Evolutionary conservation across 1,140 invertebrate species (phyloP), one percentile per base, ranked within the genome.

Genomic region (Conopomorpha cramerella): DNA sequence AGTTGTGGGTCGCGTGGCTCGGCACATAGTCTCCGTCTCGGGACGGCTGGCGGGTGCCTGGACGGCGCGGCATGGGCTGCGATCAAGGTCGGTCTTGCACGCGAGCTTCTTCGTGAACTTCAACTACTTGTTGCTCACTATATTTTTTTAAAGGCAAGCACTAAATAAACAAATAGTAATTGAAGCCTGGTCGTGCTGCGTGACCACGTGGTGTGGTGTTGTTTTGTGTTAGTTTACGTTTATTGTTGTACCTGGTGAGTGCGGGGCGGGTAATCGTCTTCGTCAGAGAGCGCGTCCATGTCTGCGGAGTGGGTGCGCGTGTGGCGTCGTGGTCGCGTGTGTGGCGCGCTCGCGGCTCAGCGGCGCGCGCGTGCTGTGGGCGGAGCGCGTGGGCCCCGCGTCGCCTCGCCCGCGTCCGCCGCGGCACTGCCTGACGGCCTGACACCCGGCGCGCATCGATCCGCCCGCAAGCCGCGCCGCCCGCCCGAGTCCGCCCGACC

Each of bases 281-380:
- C 68, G 56, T 74, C 68, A 50, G 65, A 70, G 49, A 73, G 68
- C 47, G 60, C 66, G 59, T 73, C 68, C 68, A 73, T 73, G 49
- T 61, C 58, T 46, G 30, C 25, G 23, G 32, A 28, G 39, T 13
- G 32, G 12, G 41, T 44, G 49, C 35, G 41, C 53, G 18, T 25
- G 58, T 52, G 58, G 48, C 54, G 55, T 45, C 51, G 49, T 45
- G 44, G 47, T 47, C 48, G 55, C 49, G 40, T 43, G 54, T 54
- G 59, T 53, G 57, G 53, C 52, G 51, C 53, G 60, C 49, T 32
- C 3, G 30, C 8, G 28, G 16, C 30, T 8, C 30, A 4, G 4
- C 4, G 4, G 19, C 19, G 8, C 30, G 30, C 3, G n/a, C n/a
- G n/a, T n/a, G n/a, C n/a, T n/a, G n/a, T n/a, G n/a, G n/a, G n/a